Base-by-base conservation (phyloP, 2,113 vertebrate genomes). In the Neomonachus schauinslandi region DNA sequence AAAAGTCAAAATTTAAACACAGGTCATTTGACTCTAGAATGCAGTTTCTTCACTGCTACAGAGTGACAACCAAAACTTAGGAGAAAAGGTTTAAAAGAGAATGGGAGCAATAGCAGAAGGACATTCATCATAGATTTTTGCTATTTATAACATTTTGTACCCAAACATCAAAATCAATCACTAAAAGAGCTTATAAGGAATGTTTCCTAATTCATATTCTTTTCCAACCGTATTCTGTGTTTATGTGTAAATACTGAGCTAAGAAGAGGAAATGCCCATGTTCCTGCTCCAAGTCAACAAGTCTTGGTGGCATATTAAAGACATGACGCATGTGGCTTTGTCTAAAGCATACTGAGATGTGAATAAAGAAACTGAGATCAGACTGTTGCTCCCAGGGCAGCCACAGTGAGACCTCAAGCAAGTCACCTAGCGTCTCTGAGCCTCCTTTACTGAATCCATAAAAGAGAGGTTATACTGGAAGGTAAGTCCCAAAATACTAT, bases 1-100 rank as follows among this genome's bases (percentile, higher is more conserved):
- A 81, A 90, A 95, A 74, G 33, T 67, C 16, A 72, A 91, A 80
- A 83, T 84, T 53, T 90, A n/a, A 65, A 55, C 59, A 71, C n/a
- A 42, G 4, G 5, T 83, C 46, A 5, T 18, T n/a, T 80, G 33
- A 79, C 61, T 72, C 53, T 51, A 9, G 26, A 92, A 24, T 36
- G 1, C 31, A 87, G 26, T 16, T 21, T 93, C 28, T 82, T 86
- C 39, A 65, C 28, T 77, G 19, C 28, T 79, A 11, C 4, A 28
- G 46, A 69, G 63, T 65, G 5, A 26, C 9, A 83, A 59, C 57
- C 14, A 31, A 94, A 63, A 12, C 28, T 10, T 36, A 69, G 19
- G 9, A 8, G 77, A 86, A 61, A 28, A 72, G 4, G 4, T 28
- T 82, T 80, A 39, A 33, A 69, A 53, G 31, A 39, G 9, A 89